These are phyloP conservation scores for Diorhabda elongata DNA, from an alignment of 1,140 invertebrate species.

Conservation along the genomic window DNA sequence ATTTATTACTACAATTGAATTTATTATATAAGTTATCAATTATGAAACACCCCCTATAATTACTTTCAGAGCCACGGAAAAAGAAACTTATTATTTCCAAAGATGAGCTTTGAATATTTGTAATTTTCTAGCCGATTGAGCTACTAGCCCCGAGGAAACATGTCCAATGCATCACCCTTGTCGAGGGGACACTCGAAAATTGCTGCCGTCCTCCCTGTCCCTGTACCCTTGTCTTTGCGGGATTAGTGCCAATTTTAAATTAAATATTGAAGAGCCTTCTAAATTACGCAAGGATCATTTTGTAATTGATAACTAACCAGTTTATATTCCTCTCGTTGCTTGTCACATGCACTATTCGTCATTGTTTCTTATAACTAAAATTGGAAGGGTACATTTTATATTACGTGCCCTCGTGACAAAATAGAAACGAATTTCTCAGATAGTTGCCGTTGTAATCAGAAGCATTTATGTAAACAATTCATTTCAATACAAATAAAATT, in stretches of 20 bases:
- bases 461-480: too few species aligned
- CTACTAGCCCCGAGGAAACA: slow-evolving; percentile 29
- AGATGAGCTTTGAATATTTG: slow-evolving; percentile 25
- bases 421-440: too few species aligned
- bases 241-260: slow-evolving; percentile 26
- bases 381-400: not conserved
- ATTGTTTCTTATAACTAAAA: not conserved
- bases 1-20: too few species aligned
- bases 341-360: slow-evolving; percentile 12
- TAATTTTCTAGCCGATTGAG: slow-evolving; percentile 34
- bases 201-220: slow-evolving; percentile 24
- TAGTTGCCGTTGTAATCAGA: too few species aligned
- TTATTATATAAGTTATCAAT: too few species aligned
- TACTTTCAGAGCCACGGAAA: not conserved
- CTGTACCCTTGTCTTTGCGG: slow-evolving; percentile 22
- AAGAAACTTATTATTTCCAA: slow-evolving; percentile 12
- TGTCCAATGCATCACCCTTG: slow-evolving; percentile 34
- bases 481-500: too few species aligned
- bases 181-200: slow-evolving; percentile 34
- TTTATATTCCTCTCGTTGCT: slow-evolving; percentile 8
- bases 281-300: slow-evolving; percentile 17
- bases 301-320: slow-evolving; percentile 16
- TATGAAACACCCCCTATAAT: too few species aligned
- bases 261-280: slow-evolving; percentile 28
- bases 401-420: not conserved